phyloP scores from a whole-genome alignment of 1,140 invertebrate genomes.

The Brachionus asplanchnoidis region DNA sequence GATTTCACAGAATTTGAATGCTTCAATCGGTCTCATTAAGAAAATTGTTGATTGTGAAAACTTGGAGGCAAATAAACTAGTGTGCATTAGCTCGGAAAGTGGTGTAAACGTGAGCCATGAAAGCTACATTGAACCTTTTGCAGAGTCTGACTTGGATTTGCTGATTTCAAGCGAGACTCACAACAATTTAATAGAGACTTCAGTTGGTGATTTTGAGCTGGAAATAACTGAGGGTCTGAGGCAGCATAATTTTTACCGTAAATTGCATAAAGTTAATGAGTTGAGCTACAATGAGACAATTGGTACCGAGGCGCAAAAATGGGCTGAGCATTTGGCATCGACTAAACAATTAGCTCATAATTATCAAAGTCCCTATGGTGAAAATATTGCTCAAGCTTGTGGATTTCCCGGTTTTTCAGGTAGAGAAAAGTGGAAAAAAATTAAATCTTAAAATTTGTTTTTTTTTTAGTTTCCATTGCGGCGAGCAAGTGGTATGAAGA shows the following conservation, averaged over 20 bases:
- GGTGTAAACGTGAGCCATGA: not conserved
- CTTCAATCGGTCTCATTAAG: not conserved
- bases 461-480: not conserved
- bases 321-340: conserved; percentile 76
- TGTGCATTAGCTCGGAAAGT: not conserved
- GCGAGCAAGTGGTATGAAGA: conserved; percentile 42
- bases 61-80: not conserved
- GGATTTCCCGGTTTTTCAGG: conserved; percentile 49
- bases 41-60: not conserved
- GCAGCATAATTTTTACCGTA: not conserved
- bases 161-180: not conserved
- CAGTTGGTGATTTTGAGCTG: not conserved
- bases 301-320: conserved; percentile 65
- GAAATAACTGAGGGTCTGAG: not conserved
- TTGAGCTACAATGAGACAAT: not conserved
- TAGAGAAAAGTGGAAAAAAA: not conserved
- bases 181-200: not conserved
- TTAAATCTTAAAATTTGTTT: not conserved
- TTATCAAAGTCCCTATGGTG: conserved; percentile 59
- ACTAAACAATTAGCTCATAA: conserved; percentile 70
- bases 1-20: not conserved
- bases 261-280: not conserved
- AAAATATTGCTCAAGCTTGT: conserved; percentile 52
- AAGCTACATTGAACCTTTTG: not conserved
- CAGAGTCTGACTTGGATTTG: not conserved